phyloP scores from a whole-genome alignment of 1,140 invertebrate species.

The Drosophila kanapiae region DNA sequence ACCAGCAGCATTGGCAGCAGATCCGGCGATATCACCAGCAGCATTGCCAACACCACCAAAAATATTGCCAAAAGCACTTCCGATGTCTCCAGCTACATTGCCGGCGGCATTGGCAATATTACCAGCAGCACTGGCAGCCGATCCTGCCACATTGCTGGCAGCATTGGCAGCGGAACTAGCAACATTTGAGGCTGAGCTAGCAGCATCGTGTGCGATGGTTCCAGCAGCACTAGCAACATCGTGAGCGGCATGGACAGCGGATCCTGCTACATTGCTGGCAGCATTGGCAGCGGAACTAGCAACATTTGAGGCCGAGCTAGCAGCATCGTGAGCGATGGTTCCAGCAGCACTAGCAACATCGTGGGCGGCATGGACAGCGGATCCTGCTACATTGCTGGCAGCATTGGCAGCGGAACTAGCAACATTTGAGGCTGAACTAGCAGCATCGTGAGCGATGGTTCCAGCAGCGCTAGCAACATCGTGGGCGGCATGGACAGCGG shows the following conservation, averaged over 20 bases:
- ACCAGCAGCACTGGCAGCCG: constrained; percentile 18
- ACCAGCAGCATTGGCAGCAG: constrained; percentile 8
- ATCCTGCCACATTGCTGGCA: constrained; percentile 18
- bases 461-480: neutral
- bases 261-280: constrained; percentile 13
- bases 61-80: constrained; percentile 1
- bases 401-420: constrained; percentile 3
- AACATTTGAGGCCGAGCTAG: neutral
- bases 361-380: constrained; percentile 20
- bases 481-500: neutral
- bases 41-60: neutral
- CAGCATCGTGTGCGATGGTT: neutral
- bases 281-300: neutral
- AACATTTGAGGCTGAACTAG: neutral
- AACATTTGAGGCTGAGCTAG: neutral
- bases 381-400: neutral
- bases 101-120: constrained; percentile 1
- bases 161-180: constrained; percentile 1
- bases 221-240: constrained; percentile 12
- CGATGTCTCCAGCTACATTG: constrained; percentile 7
- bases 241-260: constrained; percentile 23
- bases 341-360: constrained; percentile 9
- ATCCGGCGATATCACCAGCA: constrained; percentile 1
- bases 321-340: neutral
- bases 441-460: neutral